phyloP scores from a whole-genome alignment of 2,113 vertebrate genomes.

The Pteronura brasiliensis region DNA sequence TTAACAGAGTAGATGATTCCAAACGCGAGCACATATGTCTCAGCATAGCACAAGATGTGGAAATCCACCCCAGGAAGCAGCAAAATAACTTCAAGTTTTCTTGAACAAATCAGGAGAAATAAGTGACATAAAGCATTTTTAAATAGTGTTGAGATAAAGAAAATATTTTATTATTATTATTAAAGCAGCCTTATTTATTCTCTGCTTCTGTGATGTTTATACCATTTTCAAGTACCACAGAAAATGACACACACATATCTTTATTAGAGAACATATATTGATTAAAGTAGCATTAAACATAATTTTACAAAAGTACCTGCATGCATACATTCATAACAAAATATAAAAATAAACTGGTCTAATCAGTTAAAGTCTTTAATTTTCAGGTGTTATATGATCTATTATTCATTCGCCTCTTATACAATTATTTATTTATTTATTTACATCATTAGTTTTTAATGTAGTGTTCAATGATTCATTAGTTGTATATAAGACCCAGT shows the following conservation, averaged over 20 bases:
- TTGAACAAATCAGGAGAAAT: background rate
- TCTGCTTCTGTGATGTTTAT: background rate
- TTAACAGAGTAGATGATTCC: background rate
- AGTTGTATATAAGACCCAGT: background rate
- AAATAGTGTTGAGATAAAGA: background rate
- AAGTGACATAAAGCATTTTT: background rate
- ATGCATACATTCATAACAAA: background rate
- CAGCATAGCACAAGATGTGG: background rate
- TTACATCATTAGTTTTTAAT: background rate
- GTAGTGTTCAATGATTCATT: background rate
- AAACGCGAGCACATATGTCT: background rate
- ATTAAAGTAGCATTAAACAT: background rate
- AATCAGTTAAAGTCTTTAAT: background rate
- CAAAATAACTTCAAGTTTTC: background rate
- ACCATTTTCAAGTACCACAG: background rate
- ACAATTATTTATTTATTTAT: background rate
- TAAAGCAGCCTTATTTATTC: background rate
- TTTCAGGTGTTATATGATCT: background rate
- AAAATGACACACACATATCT: background rate
- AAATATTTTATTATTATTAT: background rate
- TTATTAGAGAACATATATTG: background rate
- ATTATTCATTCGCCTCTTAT: background rate
- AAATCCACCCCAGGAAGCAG: background rate
- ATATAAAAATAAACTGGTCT: background rate
- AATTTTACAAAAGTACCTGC: background rate